Evolutionary conservation across 2,888 invertebrate genomes (phyloP).

Genomic region (Hydraecia micacea): DNA sequence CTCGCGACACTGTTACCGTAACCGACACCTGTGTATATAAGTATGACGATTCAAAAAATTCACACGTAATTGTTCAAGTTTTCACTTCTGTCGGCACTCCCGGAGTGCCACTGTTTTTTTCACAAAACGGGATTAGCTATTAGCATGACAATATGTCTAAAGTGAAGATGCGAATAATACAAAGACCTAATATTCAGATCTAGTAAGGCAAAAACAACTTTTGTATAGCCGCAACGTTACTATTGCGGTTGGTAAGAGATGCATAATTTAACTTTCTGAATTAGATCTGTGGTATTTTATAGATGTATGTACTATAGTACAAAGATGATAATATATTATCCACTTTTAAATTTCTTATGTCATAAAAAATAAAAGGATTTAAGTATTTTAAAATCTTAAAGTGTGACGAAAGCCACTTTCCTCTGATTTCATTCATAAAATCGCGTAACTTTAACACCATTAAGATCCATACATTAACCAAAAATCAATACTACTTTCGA

Average conservation of each 20-base stretch:
- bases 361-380: background rate
- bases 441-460: constrained; percentile 15
- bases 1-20: too few relatives aligned
- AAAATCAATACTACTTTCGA: constrained; percentile 50
- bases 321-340: background rate
- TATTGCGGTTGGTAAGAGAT: background rate
- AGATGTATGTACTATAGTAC: background rate
- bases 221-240: background rate
- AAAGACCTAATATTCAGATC: background rate
- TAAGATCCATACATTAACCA: constrained; percentile 28
- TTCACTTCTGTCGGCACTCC: too few relatives aligned
- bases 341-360: too few relatives aligned
- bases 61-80: too few relatives aligned
- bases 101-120: too few relatives aligned
- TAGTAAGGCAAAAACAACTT: background rate
- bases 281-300: constrained; percentile 11
- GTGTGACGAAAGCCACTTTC: background rate
- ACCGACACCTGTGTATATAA: too few relatives aligned
- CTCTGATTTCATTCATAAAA: constrained; percentile 28
- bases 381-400: background rate
- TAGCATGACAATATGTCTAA: background rate
- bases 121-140: background rate
- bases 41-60: too few relatives aligned
- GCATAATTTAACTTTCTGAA: constrained; percentile 9
- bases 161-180: background rate